Base-by-base conservation (phyloP, 2,888 invertebrate species). In the Drosophila infuscata region DNA sequence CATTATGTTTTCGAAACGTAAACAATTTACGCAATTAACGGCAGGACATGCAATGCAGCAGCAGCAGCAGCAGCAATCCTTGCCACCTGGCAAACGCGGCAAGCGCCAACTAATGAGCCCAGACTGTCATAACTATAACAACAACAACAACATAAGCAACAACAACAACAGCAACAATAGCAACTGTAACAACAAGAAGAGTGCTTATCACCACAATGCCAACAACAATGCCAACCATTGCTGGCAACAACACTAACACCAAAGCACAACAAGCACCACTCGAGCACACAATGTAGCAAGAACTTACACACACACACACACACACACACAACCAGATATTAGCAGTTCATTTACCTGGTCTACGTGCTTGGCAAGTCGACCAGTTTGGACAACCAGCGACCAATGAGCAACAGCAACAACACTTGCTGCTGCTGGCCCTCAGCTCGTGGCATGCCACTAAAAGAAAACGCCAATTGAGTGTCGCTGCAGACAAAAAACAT, bases 11-110 rank as follows among this genome's bases (percentile, higher is more conserved):
- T 76, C 83, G 71, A 80, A 89, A 89, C 79, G 83, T 82, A 89
- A 86, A 89, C 86, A 89, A 85, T 88, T 88, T 86, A 81, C 83
- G 86, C 88, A 88, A 88, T 89, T 88, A 89, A 88, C 82, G 74
- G 73, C 69, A 72, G 58, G 72, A 70, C 66, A 88, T 76, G 85
- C 68, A 63, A 77, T 72, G 59, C 53, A 60, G n/a, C 43, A 41
- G 9, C 33, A 60, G n/a, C 43, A 41, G 9, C 33, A 43, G 33
- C 56, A 35, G 29, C 63, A 53, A 54, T 0, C 33, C 36, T 4
- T 52, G 60, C 59, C 54, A 51, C 46, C 35, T 62, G 54, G 72
- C 85, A 82, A 86, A 83, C 83, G 72, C 73, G 77, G 74, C 81
- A 83, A 85, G 83, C 89, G 82, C 57, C 89, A 86, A 82, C 85